A percentile compares a stretch with the other conserved stretches of the same genome.
Evolutionary conservation across 1,140 invertebrate species (phyloP).

Genomic region (Caenorhabditis brenneri): DNA sequence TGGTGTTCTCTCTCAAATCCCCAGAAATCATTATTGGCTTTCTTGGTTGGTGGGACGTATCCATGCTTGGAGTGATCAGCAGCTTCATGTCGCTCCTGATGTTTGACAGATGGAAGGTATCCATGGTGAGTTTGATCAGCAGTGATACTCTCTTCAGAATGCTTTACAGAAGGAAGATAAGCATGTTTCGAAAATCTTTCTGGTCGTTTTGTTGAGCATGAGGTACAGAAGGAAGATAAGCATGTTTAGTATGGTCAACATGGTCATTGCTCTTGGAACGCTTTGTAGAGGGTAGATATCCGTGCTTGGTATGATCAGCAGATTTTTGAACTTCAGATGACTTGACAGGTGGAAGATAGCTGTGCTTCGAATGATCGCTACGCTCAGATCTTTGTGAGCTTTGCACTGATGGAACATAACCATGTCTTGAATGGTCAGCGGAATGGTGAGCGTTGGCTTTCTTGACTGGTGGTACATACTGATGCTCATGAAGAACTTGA

Average conservation of each 20-base stretch:
- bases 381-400: not conserved
- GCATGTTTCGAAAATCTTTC: not conserved
- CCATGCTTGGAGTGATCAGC: not conserved
- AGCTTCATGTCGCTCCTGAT: not conserved
- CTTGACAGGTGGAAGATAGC: not conserved
- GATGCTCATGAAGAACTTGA: slow-evolving; percentile 21
- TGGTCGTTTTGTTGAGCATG: not conserved
- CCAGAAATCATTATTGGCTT: not conserved
- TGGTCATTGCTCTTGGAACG: not conserved
- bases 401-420: not conserved
- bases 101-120: not conserved
- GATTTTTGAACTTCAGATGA: not conserved
- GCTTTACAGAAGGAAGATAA: not conserved
- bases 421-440: not conserved
- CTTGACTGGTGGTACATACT: not conserved
- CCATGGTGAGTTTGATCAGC: not conserved
- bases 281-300: not conserved
- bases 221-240: not conserved
- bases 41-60: not conserved
- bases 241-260: not conserved
- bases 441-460: not conserved
- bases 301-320: not conserved
- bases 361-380: not conserved
- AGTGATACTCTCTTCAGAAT: not conserved
- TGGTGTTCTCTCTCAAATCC: slow-evolving; percentile 2